Percentiles rank a stretch among this genome's conserved stretches.
Conservation (phyloP, 2,888 invertebrate genomes). For the Hydrotaea diabolus region DNA sequence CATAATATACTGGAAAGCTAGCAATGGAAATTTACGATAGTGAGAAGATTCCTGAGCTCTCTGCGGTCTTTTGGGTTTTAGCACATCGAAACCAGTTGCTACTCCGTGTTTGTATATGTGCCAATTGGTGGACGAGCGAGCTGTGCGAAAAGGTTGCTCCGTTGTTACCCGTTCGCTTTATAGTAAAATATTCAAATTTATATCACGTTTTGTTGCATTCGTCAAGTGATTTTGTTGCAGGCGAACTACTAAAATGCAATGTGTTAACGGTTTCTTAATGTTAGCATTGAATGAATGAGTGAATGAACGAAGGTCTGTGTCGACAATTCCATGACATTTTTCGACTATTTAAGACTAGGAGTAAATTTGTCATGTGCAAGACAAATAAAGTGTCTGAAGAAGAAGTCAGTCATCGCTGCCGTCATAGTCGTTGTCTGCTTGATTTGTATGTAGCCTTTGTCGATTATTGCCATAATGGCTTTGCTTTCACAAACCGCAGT, state of each 20-base stretch:
- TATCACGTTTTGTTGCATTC: constrained; percentile 44
- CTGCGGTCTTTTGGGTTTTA: not conserved
- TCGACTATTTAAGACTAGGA: not conserved
- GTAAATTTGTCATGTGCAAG: constrained; percentile 42
- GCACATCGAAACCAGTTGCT: constrained; percentile 12
- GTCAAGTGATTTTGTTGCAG: constrained; percentile 14
- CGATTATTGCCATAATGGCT: not conserved
- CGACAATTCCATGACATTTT: not conserved
- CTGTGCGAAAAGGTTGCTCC: not conserved
- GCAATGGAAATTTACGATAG: constrained; percentile 51
- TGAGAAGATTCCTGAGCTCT: constrained; percentile 23
- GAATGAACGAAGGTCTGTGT: not conserved
- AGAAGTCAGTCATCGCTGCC: not conserved
- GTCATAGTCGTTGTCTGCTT: not conserved
- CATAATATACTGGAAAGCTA: constrained; percentile 49
- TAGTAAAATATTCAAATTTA: constrained; percentile 63
- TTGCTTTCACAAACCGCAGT: not conserved
- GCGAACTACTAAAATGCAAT: not conserved
- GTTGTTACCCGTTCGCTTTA: not conserved
- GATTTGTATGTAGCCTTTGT: not conserved
- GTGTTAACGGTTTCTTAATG: constrained; percentile 36
- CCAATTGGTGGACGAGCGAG: not conserved
- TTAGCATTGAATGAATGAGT: not conserved
- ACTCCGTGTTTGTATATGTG: not conserved
- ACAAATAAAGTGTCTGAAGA: constrained; percentile 33